phyloP scores from a whole-genome alignment of 2,113 vertebrate species.

The Misgurnus mizolepis region DNA sequence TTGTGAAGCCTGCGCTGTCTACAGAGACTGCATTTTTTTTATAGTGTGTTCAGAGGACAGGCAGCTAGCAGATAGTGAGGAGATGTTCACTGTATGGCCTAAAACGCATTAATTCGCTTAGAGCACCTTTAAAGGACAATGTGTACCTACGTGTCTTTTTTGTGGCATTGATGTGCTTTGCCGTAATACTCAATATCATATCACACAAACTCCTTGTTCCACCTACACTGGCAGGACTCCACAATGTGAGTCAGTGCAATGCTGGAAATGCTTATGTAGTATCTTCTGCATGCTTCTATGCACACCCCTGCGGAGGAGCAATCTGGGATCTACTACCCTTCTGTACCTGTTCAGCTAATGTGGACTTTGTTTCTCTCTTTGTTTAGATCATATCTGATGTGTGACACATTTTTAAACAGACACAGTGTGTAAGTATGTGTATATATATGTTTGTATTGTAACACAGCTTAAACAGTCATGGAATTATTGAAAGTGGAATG shows the following conservation, averaged over 20 bases:
- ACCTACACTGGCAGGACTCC: slow-evolving; percentile 44
- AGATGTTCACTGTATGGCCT: too few relatives aligned
- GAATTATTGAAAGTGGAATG: slow-evolving; percentile 15
- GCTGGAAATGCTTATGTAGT: slow-evolving; percentile 52
- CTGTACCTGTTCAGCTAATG: slow-evolving; percentile 44
- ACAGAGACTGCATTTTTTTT: too few relatives aligned
- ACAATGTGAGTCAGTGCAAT: slow-evolving; percentile 48
- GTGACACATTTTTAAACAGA: not conserved
- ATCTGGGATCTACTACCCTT: slow-evolving; percentile 44
- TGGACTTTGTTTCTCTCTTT: not conserved
- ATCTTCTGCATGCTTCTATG: slow-evolving; percentile 49
- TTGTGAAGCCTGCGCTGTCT: too few relatives aligned
- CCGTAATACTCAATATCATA: slow-evolving; percentile 6
- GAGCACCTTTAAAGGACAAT: too few relatives aligned
- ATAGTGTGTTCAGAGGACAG: too few relatives aligned
- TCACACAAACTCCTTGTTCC: slow-evolving; percentile 43
- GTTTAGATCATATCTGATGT: not conserved
- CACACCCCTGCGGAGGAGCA: slow-evolving; percentile 49
- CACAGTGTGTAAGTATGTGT: not conserved
- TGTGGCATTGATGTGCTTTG: not conserved
- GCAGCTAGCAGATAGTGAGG: too few relatives aligned
- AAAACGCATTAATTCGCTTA: too few relatives aligned
- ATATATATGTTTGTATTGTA: not conserved
- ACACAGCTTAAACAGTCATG: not conserved
- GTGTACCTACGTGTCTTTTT: not conserved